These are phyloP conservation scores for Arrhamphus sclerolepis DNA, from an alignment of 2,797 vertebrate genomes.

Conservation along the genomic window DNA sequence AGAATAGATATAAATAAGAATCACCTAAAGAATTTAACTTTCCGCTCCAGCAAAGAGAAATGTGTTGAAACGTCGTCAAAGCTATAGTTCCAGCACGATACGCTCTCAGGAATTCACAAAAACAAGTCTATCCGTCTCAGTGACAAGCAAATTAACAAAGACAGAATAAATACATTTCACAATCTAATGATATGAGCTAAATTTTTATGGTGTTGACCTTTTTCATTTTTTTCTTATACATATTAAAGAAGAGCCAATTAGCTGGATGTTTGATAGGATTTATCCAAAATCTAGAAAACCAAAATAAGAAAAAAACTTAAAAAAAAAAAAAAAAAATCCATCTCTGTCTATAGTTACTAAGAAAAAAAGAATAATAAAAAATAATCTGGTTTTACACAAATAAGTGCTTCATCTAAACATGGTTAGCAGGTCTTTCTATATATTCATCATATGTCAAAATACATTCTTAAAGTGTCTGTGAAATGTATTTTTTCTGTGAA, in stretches of 20 bases:
- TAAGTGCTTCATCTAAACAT: conserved; percentile 9
- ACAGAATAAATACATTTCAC: conserved; percentile 46
- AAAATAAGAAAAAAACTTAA: not conserved
- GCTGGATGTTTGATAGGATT: conserved; percentile 12
- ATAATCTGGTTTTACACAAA: conserved; percentile 9
- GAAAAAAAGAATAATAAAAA: not conserved
- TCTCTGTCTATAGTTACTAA: conserved; percentile 7
- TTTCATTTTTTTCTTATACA: conserved; percentile 14
- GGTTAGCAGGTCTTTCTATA: conserved; percentile 23
- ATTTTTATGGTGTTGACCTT: conserved; percentile 10
- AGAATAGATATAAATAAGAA: conserved; percentile 21
- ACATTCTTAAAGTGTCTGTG: conserved; percentile 41
- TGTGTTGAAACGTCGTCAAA: conserved; percentile 2
- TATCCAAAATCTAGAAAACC: conserved; percentile 2
- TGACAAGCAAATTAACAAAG: conserved; percentile 24
- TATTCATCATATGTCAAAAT: conserved; percentile 26
- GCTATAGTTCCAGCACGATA: not conserved
- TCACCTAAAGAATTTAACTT: conserved; percentile 21
- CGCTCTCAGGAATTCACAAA: no score
- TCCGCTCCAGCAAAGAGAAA: conserved; percentile 19
- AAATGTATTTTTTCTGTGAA: conserved; percentile 58
- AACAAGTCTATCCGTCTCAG: no score
- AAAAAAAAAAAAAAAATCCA: not conserved
- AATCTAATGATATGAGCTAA: conserved; percentile 1
- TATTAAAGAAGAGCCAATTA: conserved; percentile 18